phyloP scores from a whole-genome alignment of 1,140 invertebrate species.

The Hyles vespertilio region DNA sequence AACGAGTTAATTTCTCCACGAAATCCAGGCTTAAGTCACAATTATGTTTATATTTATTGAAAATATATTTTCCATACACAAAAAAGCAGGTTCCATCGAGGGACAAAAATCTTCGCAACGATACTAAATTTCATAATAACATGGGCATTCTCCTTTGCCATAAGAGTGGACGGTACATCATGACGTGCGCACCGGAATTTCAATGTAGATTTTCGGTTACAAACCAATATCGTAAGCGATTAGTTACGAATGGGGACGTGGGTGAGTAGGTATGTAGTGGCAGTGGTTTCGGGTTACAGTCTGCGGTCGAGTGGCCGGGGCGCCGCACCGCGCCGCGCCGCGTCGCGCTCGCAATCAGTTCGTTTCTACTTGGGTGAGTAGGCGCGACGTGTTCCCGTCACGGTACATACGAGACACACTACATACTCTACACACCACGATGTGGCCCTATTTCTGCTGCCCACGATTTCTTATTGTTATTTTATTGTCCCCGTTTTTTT shows the following conservation, averaged over 20 bases:
- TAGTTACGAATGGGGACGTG: slow-evolving; percentile 8
- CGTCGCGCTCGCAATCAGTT: slow-evolving; percentile 31
- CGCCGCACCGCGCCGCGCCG: slow-evolving; percentile 25
- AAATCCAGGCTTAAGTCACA: too few relatives aligned
- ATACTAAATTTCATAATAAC: too few relatives aligned
- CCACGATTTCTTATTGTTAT: too few relatives aligned
- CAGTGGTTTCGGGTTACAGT: slow-evolving; percentile 35
- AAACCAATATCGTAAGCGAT: slow-evolving; percentile 13
- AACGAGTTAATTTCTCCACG: too few relatives aligned
- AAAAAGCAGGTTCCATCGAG: too few relatives aligned
- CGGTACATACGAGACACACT: slow-evolving; percentile 13
- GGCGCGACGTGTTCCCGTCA: slow-evolving; percentile 24
- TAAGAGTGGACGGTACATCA: too few relatives aligned
- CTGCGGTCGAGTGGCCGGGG: slow-evolving; percentile 40
- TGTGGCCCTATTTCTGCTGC: too few relatives aligned
- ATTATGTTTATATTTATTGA: too few relatives aligned
- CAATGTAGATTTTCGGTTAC: slow-evolving; percentile 5
- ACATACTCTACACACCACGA: neutral
- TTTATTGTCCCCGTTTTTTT: too few relatives aligned
- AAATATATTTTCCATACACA: too few relatives aligned
- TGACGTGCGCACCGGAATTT: neutral
- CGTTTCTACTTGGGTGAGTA: slow-evolving; percentile 31
- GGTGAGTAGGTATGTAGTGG: slow-evolving; percentile 21
- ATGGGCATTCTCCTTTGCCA: too few relatives aligned
- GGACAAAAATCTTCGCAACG: too few relatives aligned